Base-by-base conservation (phyloP, 1,140 invertebrate species). In the Trichonephila inaurata region DNA sequence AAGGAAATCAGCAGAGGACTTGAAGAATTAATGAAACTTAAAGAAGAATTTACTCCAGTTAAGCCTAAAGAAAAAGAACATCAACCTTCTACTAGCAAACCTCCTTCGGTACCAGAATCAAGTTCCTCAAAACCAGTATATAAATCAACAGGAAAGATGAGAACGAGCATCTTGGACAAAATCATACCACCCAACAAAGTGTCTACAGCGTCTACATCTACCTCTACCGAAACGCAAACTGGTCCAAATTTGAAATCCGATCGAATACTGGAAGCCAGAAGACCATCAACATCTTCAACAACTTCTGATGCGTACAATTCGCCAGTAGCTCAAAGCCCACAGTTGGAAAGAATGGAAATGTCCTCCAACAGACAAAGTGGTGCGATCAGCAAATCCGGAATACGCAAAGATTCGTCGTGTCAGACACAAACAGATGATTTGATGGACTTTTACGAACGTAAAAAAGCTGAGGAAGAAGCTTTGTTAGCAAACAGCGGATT, bases 11-110 rank as follows among this genome's bases (percentile, higher is more conserved):
- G 40, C 61, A 24, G 88, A 19, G 88, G 93, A 4, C 62, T 94
- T 3, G 87, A 94, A 85, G 93, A 94, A 94, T 60, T 94, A 14
- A 69, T 94, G 93, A 94, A 94, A 40, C 14, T 94, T 1, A 94
- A 89, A 90, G 93, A 94, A 58, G 87, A 94, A 24, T 89, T 83
- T 19, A 14, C 14, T 6, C 16, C 28, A 7, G 16, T 51, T 5
- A 77, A 66, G 51, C 24, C 77, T 21, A n/a, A 8, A 14, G 28
- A 83, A 21, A 61, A n/a, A 21, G 12, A 16, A n/a, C 33, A 28
- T n/a, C 61, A 58, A 10, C 33, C 62, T 33, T 51, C 28, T 44
- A 24, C 40, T 14, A 33, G 21, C 8, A 72, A 69, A 28, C 44
- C 51, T 16, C 89, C 89, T 18, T 28, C 86, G 7, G 28, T 58